These are phyloP conservation scores for Hypselothyrea guttata DNA, from an alignment of 2,888 invertebrate species.

Conservation along the genomic window DNA sequence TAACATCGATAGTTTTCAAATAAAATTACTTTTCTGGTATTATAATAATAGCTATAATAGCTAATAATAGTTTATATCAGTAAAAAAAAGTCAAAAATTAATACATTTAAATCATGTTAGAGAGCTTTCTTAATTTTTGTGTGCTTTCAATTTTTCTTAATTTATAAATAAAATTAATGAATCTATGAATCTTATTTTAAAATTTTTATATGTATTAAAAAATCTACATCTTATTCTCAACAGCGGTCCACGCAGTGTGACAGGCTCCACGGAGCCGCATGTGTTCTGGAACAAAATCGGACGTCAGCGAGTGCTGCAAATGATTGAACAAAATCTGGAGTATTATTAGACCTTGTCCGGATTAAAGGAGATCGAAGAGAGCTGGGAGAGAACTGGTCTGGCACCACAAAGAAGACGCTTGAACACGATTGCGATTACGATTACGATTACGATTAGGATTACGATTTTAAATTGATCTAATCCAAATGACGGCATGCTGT, in stretches of 20 bases:
- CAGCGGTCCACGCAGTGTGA: conserved; percentile 79
- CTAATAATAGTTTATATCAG: too few species aligned
- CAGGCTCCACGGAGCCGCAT: conserved; percentile 77
- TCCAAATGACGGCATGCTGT: conserved; percentile 54
- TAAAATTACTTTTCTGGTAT: too few species aligned
- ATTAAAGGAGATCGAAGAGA: background rate
- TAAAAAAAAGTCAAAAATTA: too few species aligned
- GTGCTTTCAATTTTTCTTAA: too few species aligned
- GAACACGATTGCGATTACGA: conserved; percentile 42
- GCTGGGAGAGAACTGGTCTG: conserved; percentile 37
- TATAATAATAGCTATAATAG: too few species aligned
- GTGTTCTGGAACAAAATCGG: conserved; percentile 82
- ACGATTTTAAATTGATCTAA: conserved; percentile 6
- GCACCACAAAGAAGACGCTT: conserved; percentile 45
- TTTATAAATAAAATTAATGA: too few species aligned
- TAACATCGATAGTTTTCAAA: too few species aligned
- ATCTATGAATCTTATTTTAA: too few species aligned
- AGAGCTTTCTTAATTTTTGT: too few species aligned
- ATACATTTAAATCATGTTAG: too few species aligned
- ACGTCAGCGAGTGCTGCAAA: conserved; percentile 80
- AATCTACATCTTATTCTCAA: conserved; percentile 10
- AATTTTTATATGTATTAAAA: background rate
- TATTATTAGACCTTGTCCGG: conserved; percentile 47
- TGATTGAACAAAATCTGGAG: conserved; percentile 79
- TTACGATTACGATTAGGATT: too few species aligned